Evolutionary conservation across 2,113 vertebrate species (phyloP), one percentile per base, ranked within the genome.

Genomic region (Vireo altiloquus): DNA sequence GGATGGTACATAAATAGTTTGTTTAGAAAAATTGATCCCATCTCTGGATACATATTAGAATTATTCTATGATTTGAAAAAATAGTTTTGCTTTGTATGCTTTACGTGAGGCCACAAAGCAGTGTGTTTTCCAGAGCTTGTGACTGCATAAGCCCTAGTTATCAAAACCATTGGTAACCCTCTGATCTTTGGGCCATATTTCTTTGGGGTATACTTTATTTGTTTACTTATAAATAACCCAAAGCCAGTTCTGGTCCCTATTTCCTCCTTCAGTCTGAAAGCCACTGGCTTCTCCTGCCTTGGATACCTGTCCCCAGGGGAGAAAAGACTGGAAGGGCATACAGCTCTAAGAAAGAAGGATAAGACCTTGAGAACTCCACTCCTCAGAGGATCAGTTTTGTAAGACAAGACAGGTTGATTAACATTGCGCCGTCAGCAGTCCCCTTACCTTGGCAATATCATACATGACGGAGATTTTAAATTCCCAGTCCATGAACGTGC

Each of bases 391-490:
- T 72, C 39, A 10, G 9, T 78, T 77, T 56, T 88, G 47, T 59
- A 70, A 68, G 60, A 63, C 63, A 54, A 35, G 33, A 56, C 39
- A 83, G n/a, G 46, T 15, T 79, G 89, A 92, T 61, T 71, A 60
- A 74, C 56, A 37, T 27, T 82, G 53, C 42, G 35, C 15, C 63
- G 39, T 66, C 50, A 92, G 19, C 42, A 71, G 46, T 31, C 54
- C 14, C 33, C 94, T 98, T 97, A 99, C 99, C 99, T 99, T 99
- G 82, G 99, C 99, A 87, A 99, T 99, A 95, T 99, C 99, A 47
- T 99, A 99, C 98, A 99, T 98, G 95, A 99, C 98, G 1, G 99
- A 99, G 91, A 99, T 99, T 98, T 99, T 99, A 97, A 99, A 99
- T 94, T 99, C 99, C 98, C 98, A 99, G 68, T 99, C 99, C 99